phyloP scores from a whole-genome alignment of 2,797 vertebrate species.

The Chaenodraco wilsoni region DNA sequence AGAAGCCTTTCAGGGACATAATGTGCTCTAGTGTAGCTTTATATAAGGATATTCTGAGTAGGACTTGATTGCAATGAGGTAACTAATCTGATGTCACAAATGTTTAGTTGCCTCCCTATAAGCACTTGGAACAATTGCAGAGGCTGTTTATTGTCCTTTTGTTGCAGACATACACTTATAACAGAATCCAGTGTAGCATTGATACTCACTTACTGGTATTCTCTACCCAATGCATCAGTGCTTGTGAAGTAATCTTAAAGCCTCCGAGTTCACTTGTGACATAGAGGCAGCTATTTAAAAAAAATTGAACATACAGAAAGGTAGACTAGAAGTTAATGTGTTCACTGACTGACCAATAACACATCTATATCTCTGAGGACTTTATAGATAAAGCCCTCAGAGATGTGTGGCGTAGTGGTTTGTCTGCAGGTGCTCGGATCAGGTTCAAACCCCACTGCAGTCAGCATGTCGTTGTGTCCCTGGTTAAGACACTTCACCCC shows the following conservation, averaged over 20 bases:
- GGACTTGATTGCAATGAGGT: neutral
- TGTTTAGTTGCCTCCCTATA: too few species aligned
- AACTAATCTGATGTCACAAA: neutral
- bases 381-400: too few species aligned
- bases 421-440: too few species aligned
- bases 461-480: too few species aligned
- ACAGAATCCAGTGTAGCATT: neutral
- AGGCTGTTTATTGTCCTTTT: neutral
- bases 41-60: neutral
- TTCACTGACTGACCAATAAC: neutral
- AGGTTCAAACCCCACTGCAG: too few species aligned
- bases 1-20: conserved; percentile 5
- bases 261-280: neutral
- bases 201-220: too few species aligned
- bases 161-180: neutral
- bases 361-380: neutral
- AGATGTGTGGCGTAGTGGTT: too few species aligned
- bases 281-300: conserved; percentile 1
- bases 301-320: neutral
- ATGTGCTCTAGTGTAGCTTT: neutral
- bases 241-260: neutral
- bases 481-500: too few species aligned
- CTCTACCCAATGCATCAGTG: neutral
- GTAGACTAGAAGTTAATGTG: neutral
- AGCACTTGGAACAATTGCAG: neutral